Evolutionary conservation across 2,113 vertebrate genomes (phyloP), one percentile per base, ranked within the genome.

Genomic region (Willisornis vidua): DNA sequence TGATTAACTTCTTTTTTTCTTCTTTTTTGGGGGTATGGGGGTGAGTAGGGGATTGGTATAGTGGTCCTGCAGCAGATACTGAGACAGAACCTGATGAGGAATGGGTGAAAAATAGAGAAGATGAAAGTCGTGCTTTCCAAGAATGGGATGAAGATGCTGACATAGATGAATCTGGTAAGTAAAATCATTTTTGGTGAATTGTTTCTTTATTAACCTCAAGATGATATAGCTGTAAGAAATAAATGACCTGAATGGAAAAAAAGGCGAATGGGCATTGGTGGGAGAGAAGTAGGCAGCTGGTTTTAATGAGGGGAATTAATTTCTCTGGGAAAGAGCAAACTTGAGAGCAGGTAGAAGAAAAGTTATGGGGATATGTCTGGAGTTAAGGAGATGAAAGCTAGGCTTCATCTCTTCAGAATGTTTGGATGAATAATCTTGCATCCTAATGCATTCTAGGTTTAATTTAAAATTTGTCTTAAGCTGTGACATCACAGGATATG

Each of bases 91-190:
- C 99, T 37, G 98, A 99, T 81, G 99, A 99, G 14, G 98, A 99
- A 29, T 99, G 99, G 99, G 98, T 99, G 73, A 98, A 96, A 96
- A 99, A 97, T 25, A 98, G 98, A 65, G 97, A 98, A 97, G 98
- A 99, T 46, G 99, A 99, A 96, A 98, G 98, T 46, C 98, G 97
- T 55, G 99, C 99, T 88, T 99, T 99, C 96, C 99, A 99, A 95
- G 98, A 99, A 49, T 99, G 99, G 99, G 99, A 99, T 71, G 99
- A 99, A 97, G 99, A 99, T 66, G 99, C 99, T 7, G 99, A 99
- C 76, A 98, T 99, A 65, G 99, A 99, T 81, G 99, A 99, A 93
- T 99, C 99, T 67, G 99, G 99, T 99, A 91, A 87, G 96, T 85
- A 54, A 14, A 81, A 26, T 17, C 74, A 19, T 45, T 77, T 71